Evolutionary conservation across 1,140 invertebrate species (phyloP).

Genomic region (Macrostomum lignano): DNA sequence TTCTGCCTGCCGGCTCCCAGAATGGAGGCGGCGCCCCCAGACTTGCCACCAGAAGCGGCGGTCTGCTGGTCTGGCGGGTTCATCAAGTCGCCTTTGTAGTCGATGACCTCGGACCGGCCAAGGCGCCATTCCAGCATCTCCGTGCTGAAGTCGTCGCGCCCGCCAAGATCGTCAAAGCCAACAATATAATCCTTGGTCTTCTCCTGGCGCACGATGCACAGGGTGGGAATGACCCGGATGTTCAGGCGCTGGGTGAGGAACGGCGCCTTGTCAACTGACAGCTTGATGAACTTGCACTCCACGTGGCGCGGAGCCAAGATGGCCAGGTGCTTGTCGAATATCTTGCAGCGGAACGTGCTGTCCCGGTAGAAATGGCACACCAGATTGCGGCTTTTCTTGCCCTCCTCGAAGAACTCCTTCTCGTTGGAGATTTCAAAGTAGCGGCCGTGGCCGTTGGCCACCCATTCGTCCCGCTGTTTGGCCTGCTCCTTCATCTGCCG

Average conservation of each 20-base stretch:
- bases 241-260: conserved; percentile 54
- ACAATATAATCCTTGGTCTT: conserved; percentile 62
- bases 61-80: conserved; percentile 12
- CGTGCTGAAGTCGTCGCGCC: conserved; percentile 68
- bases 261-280: conserved; percentile 61
- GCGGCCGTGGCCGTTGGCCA: conserved; percentile 55
- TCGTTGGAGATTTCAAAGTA: conserved; percentile 61
- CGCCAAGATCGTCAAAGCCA: conserved; percentile 73
- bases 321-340: conserved; percentile 70
- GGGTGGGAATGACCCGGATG: conserved; percentile 62
- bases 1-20: not conserved
- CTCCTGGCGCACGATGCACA: conserved; percentile 49
- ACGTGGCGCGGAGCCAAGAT: conserved; percentile 55
- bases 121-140: conserved; percentile 73
- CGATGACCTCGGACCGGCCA: conserved; percentile 40
- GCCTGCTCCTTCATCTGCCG: conserved; percentile 53
- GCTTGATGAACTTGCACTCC: conserved; percentile 61
- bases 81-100: conserved; percentile 45
- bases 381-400: conserved; percentile 62
- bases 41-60: not conserved
- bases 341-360: conserved; percentile 39
- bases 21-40: not conserved
- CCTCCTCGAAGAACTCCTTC: conserved; percentile 67
- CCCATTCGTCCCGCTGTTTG: conserved; percentile 45
- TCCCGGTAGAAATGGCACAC: conserved; percentile 63